Percentiles rank a stretch among this genome's conserved stretches.
phyloP scores from a whole-genome alignment of 2,113 vertebrate genomes.

The Nothobranchius kuhntae region DNA sequence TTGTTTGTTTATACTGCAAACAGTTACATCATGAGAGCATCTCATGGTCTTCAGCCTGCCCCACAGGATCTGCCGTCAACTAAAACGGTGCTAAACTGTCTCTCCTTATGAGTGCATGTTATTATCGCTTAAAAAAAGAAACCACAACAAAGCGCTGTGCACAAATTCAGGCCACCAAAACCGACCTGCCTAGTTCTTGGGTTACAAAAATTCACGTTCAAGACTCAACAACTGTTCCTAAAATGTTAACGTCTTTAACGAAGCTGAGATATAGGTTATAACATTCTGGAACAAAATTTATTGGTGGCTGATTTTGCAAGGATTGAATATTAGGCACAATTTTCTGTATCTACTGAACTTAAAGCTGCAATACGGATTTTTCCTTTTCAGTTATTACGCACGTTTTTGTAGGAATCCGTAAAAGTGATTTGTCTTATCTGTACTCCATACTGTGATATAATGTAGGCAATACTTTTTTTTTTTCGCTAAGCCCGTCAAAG shows the following conservation, averaged over 20 bases:
- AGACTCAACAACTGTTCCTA: not conserved
- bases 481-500: too few species aligned
- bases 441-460: too few species aligned
- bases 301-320: too few species aligned
- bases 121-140: not conserved
- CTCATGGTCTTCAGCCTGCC: conserved; percentile 14
- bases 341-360: too few species aligned
- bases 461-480: too few species aligned
- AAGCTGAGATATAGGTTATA: not conserved
- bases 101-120: conserved; percentile 1
- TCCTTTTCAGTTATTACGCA: too few species aligned
- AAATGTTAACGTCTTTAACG: not conserved
- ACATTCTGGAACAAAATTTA: too few species aligned
- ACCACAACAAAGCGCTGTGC: conserved; percentile 10
- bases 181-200: not conserved
- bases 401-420: too few species aligned
- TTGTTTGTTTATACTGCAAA: conserved; percentile 57
- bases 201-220: not conserved
- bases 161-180: not conserved
- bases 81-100: conserved; percentile 17
- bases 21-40: conserved; percentile 50
- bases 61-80: conserved; percentile 16
- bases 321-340: too few species aligned
- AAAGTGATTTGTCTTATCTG: too few species aligned
- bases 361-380: too few species aligned